Evolutionary conservation across 2,797 vertebrate species (phyloP), one percentile per base, ranked within the genome.

Genomic region (Typhlichthys eigenmanni): DNA sequence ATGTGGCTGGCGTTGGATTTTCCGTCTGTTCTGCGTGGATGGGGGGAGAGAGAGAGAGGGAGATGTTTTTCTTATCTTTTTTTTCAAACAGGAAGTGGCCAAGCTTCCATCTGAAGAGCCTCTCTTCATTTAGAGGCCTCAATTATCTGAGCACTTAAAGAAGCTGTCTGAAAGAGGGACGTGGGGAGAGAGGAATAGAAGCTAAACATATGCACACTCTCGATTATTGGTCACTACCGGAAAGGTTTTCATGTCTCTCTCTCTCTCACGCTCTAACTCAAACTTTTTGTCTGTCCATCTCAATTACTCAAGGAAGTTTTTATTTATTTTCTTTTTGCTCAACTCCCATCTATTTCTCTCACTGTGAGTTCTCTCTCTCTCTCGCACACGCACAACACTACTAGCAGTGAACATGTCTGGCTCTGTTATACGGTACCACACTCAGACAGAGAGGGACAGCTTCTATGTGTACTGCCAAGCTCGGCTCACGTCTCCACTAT

Each of bases 131-230:
- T 85, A 75, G 74, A 78, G 58, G 74, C 62, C 74, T 90, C 83
- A 88, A 84, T 90, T 85, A 89, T 88, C 81, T 61, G 79, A 82
- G 75, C 63, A 79, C 80, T 85, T 84, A 38, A 86, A 85, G 76
- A 78, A 80, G 64, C 66, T 66, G 71, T 68, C n/a, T 32, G 19
- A 16, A 60, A 69, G 76, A 50, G 55, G 50, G 53, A 24, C 4
- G 7, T 32, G 58, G 53, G 38, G 59, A 29, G 38, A 58, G 60
- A 66, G 68, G 64, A 24, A 24, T 24, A 24, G 24, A 24, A 24
- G 24, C 24, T 3, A 24, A 24, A 24, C 34, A 38, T 38, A 5
- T 38, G 34, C 34, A 7, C 34, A 38, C 34, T 38, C 34, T 38
- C 1, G 34, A 38, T 38, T 38, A 38, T 38, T 38, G 34, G 34